Conservation (phyloP, 2,797 vertebrate genomes). For the Oreortyx pictus region DNA sequence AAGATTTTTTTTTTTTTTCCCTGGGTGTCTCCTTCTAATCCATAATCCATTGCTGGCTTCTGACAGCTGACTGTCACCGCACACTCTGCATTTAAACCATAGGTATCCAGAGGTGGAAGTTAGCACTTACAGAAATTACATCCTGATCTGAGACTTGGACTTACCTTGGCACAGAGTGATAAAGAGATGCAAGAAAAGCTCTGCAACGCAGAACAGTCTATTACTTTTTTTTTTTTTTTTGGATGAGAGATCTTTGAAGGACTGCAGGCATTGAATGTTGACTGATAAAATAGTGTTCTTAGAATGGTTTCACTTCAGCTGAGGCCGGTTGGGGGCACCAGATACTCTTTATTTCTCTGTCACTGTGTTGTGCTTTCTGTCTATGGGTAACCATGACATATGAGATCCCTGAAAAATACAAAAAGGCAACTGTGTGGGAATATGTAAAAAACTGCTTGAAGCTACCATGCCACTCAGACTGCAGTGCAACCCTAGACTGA, state of each 20-base stretch:
- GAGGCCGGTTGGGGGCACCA: constrained; percentile 25
- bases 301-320: background rate
- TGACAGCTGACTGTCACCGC: background rate
- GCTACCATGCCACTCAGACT: background rate
- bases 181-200: background rate
- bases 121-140: background rate
- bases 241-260: background rate
- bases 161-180: background rate
- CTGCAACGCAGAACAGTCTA: background rate
- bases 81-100: background rate
- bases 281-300: background rate
- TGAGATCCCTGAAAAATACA: background rate
- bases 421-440: background rate
- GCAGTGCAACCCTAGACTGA: background rate
- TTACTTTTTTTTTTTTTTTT: background rate
- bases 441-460: background rate
- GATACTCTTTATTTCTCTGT: constrained; percentile 2
- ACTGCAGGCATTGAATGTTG: background rate
- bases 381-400: background rate
- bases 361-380: background rate
- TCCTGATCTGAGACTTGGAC: background rate
- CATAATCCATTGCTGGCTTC: background rate
- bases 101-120: background rate
- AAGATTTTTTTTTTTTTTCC: background rate
- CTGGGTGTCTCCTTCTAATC: background rate